Evolutionary conservation across 2,113 vertebrate species (phyloP), one percentile per base, ranked within the genome.

Genomic region (Syngnathus floridae): DNA sequence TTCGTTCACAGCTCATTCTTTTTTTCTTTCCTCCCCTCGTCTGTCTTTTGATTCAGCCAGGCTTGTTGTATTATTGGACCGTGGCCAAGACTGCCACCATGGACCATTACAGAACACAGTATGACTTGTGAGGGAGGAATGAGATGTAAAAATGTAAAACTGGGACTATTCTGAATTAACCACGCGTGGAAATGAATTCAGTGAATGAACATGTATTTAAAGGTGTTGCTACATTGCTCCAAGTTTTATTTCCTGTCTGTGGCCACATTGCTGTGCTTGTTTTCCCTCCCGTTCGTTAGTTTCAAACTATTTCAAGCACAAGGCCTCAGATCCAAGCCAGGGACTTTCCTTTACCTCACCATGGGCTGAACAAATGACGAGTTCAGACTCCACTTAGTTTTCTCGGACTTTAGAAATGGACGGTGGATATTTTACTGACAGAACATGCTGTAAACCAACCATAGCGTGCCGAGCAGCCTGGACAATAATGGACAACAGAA

Each of bases 331-430:
- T 61, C 14, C 31, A 70, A 79, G 75, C 76, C 74, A 76, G 80
- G 78, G 80, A 85, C 85, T 85, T 84, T 80, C 79, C 73, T 81
- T 61, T 76, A 78, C 19, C 67, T 74, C 65, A 85, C 79, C 80
- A 78, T 67, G 26, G 31, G 48, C 74, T 61, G 49, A 40, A 66
- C 49, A 26, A 40, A 52, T 19, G 21, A 51, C 1, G 8, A 51
- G 1, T 12, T 48, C 21, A 43, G 74, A 46, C 36, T 63, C 4
- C 48, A 1, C 68, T 70, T 74, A 54, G 22, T 65, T 12, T 62
- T 36, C 0, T 22, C 3, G 5, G 14, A 37, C 49, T 70, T 31
- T 31, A 31, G 26, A 31, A 31, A 31, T 31, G 26, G 26, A 26
- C 26, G 26, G 26, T 26, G 26, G 26, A 3, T 31, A 31, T 31